Percentiles rank a stretch among this genome's conserved stretches.
phyloP scores from a whole-genome alignment of 2,797 vertebrate genomes.

The Champsocephalus gunnari region DNA sequence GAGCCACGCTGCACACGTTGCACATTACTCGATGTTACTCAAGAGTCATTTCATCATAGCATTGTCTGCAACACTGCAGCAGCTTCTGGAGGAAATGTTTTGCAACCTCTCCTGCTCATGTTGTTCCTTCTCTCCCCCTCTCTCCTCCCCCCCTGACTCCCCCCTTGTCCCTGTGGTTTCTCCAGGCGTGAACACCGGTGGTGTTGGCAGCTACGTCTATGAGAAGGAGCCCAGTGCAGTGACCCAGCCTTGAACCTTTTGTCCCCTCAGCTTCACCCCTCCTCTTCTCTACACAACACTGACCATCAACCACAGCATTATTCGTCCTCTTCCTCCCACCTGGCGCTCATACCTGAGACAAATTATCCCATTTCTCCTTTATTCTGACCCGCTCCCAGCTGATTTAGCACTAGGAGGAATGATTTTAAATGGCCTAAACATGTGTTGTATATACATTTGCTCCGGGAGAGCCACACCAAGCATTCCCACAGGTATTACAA shows the following conservation, averaged over 20 bases:
- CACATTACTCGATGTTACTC: constrained; percentile 26
- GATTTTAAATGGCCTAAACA: constrained; percentile 27
- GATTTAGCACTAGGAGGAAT: constrained; percentile 37
- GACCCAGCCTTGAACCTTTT: constrained; percentile 87
- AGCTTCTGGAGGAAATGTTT: constrained; percentile 25
- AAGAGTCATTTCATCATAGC: constrained; percentile 39
- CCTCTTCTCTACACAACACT: constrained; percentile 60
- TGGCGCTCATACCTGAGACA: constrained; percentile 44
- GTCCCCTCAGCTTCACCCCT: constrained; percentile 62
- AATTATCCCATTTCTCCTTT: constrained; percentile 34
- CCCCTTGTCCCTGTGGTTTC: constrained; percentile 65
- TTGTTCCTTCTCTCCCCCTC: constrained; percentile 38
- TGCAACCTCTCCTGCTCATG: constrained; percentile 42
- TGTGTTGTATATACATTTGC: constrained; percentile 24
- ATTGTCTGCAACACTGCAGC: constrained; percentile 15
- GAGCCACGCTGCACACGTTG: constrained; percentile 32
- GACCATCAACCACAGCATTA: constrained; percentile 67
- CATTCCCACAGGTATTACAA: constrained; percentile 12
- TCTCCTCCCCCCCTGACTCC: constrained; percentile 16
- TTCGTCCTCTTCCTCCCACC: constrained; percentile 28
- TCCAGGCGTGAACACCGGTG: constrained; percentile 97
- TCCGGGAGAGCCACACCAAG: constrained; percentile 27
- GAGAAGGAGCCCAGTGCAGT: constrained; percentile 93
- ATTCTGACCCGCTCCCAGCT: constrained; percentile 24
- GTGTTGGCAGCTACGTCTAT: constrained; percentile 98